phyloP scores from a whole-genome alignment of 2,888 invertebrate species.

The Tuberolachnus salignus region DNA sequence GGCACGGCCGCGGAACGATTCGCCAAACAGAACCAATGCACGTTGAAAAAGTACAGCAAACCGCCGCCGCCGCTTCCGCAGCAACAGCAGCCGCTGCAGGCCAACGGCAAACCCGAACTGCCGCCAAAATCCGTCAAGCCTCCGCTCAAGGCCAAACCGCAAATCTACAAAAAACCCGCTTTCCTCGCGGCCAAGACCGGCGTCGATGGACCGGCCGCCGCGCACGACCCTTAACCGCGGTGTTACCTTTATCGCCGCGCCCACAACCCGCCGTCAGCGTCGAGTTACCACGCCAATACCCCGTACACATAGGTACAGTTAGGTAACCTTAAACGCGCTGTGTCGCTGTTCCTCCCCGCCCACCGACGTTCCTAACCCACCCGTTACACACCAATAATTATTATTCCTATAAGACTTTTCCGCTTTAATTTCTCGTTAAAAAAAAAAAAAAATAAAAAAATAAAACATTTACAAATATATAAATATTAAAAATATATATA shows the following conservation, averaged over 20 bases:
- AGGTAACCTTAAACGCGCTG: not conserved
- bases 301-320: not conserved
- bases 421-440: no score
- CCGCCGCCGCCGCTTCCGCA: conserved; percentile 40
- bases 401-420: no score
- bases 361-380: no score
- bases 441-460: no score
- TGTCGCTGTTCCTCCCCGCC: no score
- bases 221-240: not conserved
- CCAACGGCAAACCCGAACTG: conserved; percentile 60
- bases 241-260: not conserved
- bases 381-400: no score
- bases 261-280: no score
- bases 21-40: conserved; percentile 79
- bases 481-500: no score
- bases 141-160: conserved; percentile 80
- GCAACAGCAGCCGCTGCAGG: conserved; percentile 49
- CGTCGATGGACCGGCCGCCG: not conserved
- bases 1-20: conserved; percentile 78
- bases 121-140: conserved; percentile 70
- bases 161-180: conserved; percentile 75
- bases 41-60: conserved; percentile 74
- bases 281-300: not conserved
- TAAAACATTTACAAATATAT: no score
- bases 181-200: conserved; percentile 62